phyloP scores from a whole-genome alignment of 1,140 invertebrate species.

The Bilobella aurantiaca region DNA sequence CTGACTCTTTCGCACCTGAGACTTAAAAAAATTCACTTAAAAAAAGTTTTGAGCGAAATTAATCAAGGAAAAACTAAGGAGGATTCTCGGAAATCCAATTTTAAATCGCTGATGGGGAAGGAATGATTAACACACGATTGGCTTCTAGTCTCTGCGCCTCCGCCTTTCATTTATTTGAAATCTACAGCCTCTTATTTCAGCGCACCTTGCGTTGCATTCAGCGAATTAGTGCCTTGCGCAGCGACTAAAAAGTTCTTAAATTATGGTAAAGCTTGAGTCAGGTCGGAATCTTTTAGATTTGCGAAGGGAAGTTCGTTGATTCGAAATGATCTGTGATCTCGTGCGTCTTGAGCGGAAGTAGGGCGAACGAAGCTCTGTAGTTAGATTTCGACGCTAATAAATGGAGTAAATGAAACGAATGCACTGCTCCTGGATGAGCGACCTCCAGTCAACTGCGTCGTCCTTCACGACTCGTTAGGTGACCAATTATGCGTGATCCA shows the following conservation, averaged over 20 bases:
- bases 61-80: neutral
- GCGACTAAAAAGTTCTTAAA: too few species aligned
- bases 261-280: too few species aligned
- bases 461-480: constrained; percentile 33
- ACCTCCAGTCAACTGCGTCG: constrained; percentile 5
- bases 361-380: neutral
- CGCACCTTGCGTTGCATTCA: too few species aligned
- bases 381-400: neutral
- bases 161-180: too few species aligned
- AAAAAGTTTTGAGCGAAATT: too few species aligned
- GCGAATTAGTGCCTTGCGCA: too few species aligned
- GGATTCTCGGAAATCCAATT: neutral
- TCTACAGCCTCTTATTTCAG: too few species aligned
- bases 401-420: constrained; percentile 27
- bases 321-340: neutral
- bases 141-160: too few species aligned
- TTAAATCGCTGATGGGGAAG: neutral
- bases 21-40: too few species aligned
- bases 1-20: too few species aligned
- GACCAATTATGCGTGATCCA: constrained; percentile 39
- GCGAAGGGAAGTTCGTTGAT: neutral
- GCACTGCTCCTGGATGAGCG: constrained; percentile 35
- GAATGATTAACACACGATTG: neutral
- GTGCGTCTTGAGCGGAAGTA: neutral
- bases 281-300: neutral